Percentiles rank a stretch among this genome's conserved stretches.
phyloP scores from a whole-genome alignment of 2,113 vertebrate species.

The Oplegnathus fasciatus region DNA sequence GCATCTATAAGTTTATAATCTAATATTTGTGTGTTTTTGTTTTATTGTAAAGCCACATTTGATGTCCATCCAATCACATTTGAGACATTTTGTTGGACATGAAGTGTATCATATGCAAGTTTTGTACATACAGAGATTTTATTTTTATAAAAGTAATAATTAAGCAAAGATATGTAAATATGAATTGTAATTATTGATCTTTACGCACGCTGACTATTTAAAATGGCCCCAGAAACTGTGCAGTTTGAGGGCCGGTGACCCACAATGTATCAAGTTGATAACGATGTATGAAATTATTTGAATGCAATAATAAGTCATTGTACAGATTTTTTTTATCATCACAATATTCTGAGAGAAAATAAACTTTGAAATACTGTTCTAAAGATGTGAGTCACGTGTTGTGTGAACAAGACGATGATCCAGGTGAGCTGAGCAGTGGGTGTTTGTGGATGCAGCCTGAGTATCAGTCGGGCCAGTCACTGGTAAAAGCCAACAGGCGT shows the following conservation, averaged over 20 bases:
- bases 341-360: slow-evolving; percentile 76
- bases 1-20: slow-evolving; percentile 59
- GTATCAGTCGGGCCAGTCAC: slow-evolving; percentile 23
- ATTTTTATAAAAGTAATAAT: slow-evolving; percentile 80
- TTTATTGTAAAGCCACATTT: slow-evolving; percentile 72
- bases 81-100: slow-evolving; percentile 70
- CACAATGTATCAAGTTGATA: slow-evolving; percentile 78
- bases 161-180: slow-evolving; percentile 75
- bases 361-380: slow-evolving; percentile 77
- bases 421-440: background rate
- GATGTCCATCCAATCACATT: slow-evolving; percentile 72
- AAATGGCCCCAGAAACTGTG: slow-evolving; percentile 67
- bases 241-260: slow-evolving; percentile 57
- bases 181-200: slow-evolving; percentile 78
- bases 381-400: slow-evolving; percentile 9
- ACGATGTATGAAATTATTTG: slow-evolving; percentile 72
- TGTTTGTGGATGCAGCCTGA: background rate
- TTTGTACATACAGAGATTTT: slow-evolving; percentile 86
- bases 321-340: slow-evolving; percentile 76
- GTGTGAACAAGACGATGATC: background rate
- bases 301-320: slow-evolving; percentile 81
- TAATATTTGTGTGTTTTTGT: slow-evolving; percentile 75
- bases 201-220: slow-evolving; percentile 84
- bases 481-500: slow-evolving; percentile 69
- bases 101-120: slow-evolving; percentile 84